phyloP scores from a whole-genome alignment of 2,797 vertebrate species.

The Hippocampus kuda region DNA sequence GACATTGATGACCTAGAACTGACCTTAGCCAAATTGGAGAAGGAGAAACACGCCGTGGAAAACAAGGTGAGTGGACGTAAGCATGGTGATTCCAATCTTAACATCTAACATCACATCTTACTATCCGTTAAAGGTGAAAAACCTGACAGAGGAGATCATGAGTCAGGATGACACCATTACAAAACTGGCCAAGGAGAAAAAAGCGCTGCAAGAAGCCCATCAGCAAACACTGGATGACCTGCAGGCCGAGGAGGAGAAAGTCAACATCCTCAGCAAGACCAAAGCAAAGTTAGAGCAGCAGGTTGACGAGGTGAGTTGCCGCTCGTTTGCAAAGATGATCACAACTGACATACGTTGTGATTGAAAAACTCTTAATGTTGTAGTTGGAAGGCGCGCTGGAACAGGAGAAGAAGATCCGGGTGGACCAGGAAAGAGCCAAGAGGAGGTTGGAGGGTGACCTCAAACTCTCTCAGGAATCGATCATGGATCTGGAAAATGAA shows the following conservation, averaged over 20 bases:
- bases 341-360: neutral
- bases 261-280: slow-evolving; percentile 71
- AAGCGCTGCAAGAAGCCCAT: slow-evolving; percentile 66
- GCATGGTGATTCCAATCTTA: neutral
- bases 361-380: neutral
- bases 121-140: slow-evolving; percentile 67
- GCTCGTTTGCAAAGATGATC: neutral
- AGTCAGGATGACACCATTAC: slow-evolving; percentile 66
- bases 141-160: slow-evolving; percentile 71
- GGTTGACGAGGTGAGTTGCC: slow-evolving; percentile 71
- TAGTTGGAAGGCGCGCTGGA: slow-evolving; percentile 75
- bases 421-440: slow-evolving; percentile 73
- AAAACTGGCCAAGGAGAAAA: slow-evolving; percentile 70
- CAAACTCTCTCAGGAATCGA: slow-evolving; percentile 73
- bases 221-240: slow-evolving; percentile 72
- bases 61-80: slow-evolving; percentile 40
- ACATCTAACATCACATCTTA: neutral
- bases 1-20: slow-evolving; percentile 57
- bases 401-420: slow-evolving; percentile 73
- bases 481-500: slow-evolving; percentile 72
- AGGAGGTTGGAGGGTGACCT: slow-evolving; percentile 77
- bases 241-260: slow-evolving; percentile 77
- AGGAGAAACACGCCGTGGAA: slow-evolving; percentile 58
- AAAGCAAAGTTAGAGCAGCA: slow-evolving; percentile 78
- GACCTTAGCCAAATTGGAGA: slow-evolving; percentile 55